A percentile compares a stretch with the other conserved stretches of the same genome.
These are phyloP conservation scores for Neria commutata DNA, from an alignment of 2,888 invertebrate species.

Conservation along the genomic window DNA sequence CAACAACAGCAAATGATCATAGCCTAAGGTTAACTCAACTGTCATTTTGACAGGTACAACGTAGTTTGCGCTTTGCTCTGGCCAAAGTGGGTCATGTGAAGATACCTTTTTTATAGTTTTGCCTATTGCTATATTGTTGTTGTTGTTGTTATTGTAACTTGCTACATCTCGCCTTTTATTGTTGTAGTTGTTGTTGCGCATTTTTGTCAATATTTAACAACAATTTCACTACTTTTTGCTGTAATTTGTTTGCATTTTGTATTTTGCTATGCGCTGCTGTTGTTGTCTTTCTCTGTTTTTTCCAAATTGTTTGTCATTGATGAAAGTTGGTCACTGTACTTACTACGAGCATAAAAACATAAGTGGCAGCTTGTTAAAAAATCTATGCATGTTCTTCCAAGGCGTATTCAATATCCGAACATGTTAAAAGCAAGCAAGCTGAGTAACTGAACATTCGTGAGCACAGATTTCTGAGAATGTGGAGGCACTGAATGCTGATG, in stretches of 20 bases:
- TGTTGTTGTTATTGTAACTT: not conserved
- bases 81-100: conserved; percentile 8
- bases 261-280: not conserved
- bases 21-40: conserved; percentile 34
- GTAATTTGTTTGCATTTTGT: not conserved
- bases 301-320: conserved; percentile 17
- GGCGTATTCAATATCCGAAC: too few relatives aligned
- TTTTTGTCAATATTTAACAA: conserved; percentile 19
- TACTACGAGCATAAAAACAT: conserved; percentile 31
- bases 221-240: conserved; percentile 3
- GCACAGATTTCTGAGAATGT: too few relatives aligned
- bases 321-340: not conserved
- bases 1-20: too few relatives aligned
- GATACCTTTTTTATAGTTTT: not conserved
- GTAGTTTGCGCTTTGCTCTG: not conserved
- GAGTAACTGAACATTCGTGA: too few relatives aligned
- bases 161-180: too few relatives aligned
- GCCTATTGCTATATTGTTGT: not conserved
- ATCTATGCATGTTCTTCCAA: too few relatives aligned
- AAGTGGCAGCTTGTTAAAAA: too few relatives aligned
- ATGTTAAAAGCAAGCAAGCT: too few relatives aligned
- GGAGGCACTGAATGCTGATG: too few relatives aligned
- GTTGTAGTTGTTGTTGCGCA: too few relatives aligned
- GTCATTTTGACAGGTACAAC: conserved; percentile 36
- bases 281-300: conserved; percentile 1